These are phyloP conservation scores for Clitarchus hookeri DNA, from an alignment of 2,888 invertebrate species.

Conservation along the genomic window DNA sequence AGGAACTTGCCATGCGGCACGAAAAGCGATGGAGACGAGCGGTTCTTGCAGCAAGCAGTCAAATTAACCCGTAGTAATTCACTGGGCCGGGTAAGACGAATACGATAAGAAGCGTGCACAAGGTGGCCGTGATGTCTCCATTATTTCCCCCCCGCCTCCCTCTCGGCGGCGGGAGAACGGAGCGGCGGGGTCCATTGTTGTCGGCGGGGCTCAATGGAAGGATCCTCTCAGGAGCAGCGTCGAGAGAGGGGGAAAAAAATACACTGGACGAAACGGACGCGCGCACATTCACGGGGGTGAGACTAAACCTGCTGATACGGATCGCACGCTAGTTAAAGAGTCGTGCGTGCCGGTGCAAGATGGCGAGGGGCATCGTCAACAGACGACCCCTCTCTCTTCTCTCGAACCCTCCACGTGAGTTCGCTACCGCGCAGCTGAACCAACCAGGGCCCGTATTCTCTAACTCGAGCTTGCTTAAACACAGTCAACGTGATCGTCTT, in stretches of 20 bases:
- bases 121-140: neutral
- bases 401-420: no score
- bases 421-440: no score
- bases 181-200: neutral
- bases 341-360: neutral
- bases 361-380: no score
- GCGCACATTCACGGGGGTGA: neutral
- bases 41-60: neutral
- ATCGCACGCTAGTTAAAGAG: neutral
- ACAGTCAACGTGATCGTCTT: no score
- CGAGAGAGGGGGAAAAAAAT: no score
- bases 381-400: no score
- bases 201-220: neutral
- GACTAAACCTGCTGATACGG: neutral
- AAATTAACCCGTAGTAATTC: slow-evolving; percentile 24
- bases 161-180: neutral
- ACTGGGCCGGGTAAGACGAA: slow-evolving; percentile 2
- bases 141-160: neutral
- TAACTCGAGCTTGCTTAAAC: no score
- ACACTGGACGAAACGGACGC: neutral
- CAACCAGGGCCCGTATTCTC: no score
- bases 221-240: no score
- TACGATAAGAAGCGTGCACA: slow-evolving; percentile 23
- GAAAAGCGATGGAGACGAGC: neutral
- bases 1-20: no score